Conservation (phyloP, 2,797 vertebrate genomes). For the Melanotaenia maccullochi region DNA sequence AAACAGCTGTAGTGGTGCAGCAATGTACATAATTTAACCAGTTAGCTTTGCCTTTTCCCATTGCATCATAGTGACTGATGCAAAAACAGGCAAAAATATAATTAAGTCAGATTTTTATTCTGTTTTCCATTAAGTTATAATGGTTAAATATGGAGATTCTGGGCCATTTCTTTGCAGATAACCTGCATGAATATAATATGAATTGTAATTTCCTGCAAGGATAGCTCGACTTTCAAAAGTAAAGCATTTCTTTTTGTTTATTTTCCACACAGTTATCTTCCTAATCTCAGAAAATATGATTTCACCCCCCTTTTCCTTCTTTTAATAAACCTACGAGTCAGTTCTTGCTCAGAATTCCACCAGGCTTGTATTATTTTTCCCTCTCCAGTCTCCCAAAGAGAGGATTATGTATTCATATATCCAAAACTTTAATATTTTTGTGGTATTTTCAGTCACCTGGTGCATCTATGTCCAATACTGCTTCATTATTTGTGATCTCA, state of each 20-base stretch:
- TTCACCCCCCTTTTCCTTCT: background rate
- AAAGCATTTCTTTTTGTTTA: background rate
- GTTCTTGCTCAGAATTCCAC: background rate
- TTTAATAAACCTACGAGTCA: background rate
- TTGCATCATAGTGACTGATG: too few relatives aligned
- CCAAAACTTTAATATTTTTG: background rate
- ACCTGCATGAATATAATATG: background rate
- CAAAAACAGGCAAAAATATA: too few relatives aligned
- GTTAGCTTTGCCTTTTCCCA: too few relatives aligned
- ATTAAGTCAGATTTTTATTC: background rate
- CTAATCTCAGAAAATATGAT: background rate
- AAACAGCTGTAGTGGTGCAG: too few relatives aligned
- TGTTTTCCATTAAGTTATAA: background rate
- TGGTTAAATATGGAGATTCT: background rate
- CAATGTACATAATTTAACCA: too few relatives aligned
- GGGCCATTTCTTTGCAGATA: background rate
- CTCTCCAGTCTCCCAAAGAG: background rate
- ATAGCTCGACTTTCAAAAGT: background rate
- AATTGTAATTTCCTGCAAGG: background rate
- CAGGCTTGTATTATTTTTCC: background rate
- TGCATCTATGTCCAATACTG: conserved; percentile 4
- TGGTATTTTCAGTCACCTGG: background rate
- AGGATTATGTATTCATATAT: background rate
- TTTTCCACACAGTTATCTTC: too few relatives aligned
- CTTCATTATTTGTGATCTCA: background rate